A percentile compares a stretch with the other conserved stretches of the same genome.
phyloP scores from a whole-genome alignment of 2,113 vertebrate species.

The Hippolais icterina region DNA sequence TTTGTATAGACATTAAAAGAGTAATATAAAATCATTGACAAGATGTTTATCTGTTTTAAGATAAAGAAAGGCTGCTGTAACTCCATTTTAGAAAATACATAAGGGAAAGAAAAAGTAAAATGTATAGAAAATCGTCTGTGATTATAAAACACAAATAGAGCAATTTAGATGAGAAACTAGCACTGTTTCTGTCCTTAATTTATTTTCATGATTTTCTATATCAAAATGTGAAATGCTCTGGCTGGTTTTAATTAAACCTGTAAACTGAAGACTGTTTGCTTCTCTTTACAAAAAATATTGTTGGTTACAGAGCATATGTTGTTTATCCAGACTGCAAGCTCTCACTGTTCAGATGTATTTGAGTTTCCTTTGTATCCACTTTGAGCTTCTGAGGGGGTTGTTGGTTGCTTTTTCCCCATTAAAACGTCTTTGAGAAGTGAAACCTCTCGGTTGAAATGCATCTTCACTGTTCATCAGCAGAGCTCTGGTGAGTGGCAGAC shows the following conservation, averaged over 20 bases:
- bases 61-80: background rate
- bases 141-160: background rate
- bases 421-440: background rate
- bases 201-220: background rate
- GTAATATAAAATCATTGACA: background rate
- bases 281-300: background rate
- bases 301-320: background rate
- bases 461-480: background rate
- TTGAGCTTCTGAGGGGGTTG: background rate
- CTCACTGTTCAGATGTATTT: background rate
- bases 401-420: background rate
- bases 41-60: background rate
- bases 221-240: background rate
- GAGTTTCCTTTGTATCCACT: background rate
- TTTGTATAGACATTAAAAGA: background rate
- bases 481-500: background rate
- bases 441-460: background rate
- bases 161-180: background rate
- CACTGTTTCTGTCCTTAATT: background rate
- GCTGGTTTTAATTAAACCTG: slow-evolving; percentile 32
- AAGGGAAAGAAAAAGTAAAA: background rate
- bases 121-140: background rate
- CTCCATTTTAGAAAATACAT: background rate
- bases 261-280: background rate
- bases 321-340: background rate